Evolutionary conservation across 1,140 invertebrate genomes (phyloP).

Genomic region (Cydia amplana): DNA sequence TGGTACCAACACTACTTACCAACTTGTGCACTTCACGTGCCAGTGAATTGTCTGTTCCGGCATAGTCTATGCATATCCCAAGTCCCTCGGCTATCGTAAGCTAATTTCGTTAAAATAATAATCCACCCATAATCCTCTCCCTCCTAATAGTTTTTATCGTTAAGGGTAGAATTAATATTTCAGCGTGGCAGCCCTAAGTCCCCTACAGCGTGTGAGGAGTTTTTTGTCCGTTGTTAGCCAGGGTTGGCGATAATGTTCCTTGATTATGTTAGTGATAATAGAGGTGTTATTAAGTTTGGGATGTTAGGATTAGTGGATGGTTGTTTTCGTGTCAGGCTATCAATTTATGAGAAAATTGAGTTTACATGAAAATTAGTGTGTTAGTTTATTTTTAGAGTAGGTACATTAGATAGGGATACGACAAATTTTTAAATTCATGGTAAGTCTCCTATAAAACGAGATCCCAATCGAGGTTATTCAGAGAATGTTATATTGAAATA

Average conservation of each 20-base stretch:
- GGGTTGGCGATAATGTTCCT: slow-evolving; percentile 25
- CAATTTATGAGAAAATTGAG: neutral
- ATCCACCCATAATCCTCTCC: slow-evolving; percentile 68
- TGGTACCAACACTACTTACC: too few relatives aligned
- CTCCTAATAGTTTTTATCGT: slow-evolving; percentile 76
- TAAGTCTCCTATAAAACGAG: too few relatives aligned
- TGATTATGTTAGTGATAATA: slow-evolving; percentile 22
- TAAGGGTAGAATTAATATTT: slow-evolving; percentile 74
- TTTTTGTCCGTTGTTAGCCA: slow-evolving; percentile 36
- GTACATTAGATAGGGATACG: too few relatives aligned
- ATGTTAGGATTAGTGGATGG: slow-evolving; percentile 9
- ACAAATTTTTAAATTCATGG: too few relatives aligned
- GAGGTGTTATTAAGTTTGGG: slow-evolving; percentile 13
- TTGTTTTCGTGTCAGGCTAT: neutral
- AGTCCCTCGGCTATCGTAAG: slow-evolving; percentile 66
- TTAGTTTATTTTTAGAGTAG: neutral
- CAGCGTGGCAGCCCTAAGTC: slow-evolving; percentile 44
- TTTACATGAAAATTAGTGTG: neutral
- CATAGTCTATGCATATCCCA: slow-evolving; percentile 53
- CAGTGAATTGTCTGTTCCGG: neutral
- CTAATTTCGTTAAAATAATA: slow-evolving; percentile 79
- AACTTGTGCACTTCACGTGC: too few relatives aligned
- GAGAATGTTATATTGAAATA: too few relatives aligned
- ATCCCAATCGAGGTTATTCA: too few relatives aligned
- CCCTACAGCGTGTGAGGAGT: slow-evolving; percentile 40